phyloP scores from a whole-genome alignment of 1,140 invertebrate species.

The Euborellia annulipes region DNA sequence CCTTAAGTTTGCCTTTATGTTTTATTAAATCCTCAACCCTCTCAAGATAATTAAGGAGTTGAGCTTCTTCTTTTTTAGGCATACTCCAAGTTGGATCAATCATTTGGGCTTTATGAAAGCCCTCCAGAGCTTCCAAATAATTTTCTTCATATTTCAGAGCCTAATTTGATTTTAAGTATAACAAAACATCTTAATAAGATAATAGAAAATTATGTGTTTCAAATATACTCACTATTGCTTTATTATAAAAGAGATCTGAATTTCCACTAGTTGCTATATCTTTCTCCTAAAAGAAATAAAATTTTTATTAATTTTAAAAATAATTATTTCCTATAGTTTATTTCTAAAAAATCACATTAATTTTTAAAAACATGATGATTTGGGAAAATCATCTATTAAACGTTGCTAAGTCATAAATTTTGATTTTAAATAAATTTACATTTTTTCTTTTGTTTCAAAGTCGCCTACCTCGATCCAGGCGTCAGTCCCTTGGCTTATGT shows the following conservation, averaged over 20 bases:
- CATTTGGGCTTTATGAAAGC: slow-evolving; percentile 43
- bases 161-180: slow-evolving; percentile 31
- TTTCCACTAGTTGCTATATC: slow-evolving; percentile 54
- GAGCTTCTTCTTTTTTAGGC: slow-evolving; percentile 40
- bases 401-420: no score
- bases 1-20: slow-evolving; percentile 58
- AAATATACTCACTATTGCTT: slow-evolving; percentile 51
- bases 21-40: slow-evolving; percentile 43
- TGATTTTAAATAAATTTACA: no score
- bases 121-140: slow-evolving; percentile 49
- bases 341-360: no score
- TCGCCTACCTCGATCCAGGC: no score
- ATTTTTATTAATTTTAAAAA: slow-evolving; percentile 4
- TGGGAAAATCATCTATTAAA: no score
- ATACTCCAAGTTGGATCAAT: slow-evolving; percentile 61
- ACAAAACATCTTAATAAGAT: no score
- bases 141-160: slow-evolving; percentile 67
- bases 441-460: no score
- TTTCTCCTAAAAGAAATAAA: slow-evolving; percentile 39
- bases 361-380: no score
- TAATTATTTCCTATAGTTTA: no score
- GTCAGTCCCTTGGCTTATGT: no score
- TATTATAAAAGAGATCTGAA: slow-evolving; percentile 73
- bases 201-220: background rate
- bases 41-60: slow-evolving; percentile 48